phyloP scores from a whole-genome alignment of 2,113 vertebrate genomes.

The Perca flavescens region DNA sequence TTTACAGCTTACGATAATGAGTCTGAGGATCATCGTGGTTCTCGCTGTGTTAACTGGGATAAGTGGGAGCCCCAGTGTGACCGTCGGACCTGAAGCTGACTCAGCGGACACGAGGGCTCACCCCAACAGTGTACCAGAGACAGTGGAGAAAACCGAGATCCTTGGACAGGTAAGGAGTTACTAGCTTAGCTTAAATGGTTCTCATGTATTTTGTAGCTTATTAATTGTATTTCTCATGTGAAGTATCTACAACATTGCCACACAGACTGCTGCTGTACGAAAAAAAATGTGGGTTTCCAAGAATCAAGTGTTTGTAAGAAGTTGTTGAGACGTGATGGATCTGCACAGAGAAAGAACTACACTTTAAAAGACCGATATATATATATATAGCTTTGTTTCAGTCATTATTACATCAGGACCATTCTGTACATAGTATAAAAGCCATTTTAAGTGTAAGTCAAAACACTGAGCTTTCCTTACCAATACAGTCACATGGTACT shows the following conservation, averaged over 20 bases:
- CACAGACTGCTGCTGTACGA: background rate
- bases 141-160: background rate
- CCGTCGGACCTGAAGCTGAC: slow-evolving; percentile 1
- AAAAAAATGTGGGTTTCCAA: background rate
- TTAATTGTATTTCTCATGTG: background rate
- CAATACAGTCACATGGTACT: slow-evolving; percentile 19
- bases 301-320: background rate
- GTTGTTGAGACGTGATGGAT: background rate
- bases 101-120: background rate
- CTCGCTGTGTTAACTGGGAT: slow-evolving; percentile 46
- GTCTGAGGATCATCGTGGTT: slow-evolving; percentile 34
- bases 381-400: slow-evolving; percentile 44
- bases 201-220: background rate
- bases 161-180: slow-evolving; percentile 60
- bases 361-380: slow-evolving; percentile 16
- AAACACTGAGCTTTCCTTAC: slow-evolving; percentile 34
- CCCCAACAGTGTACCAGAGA: slow-evolving; percentile 38
- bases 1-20: slow-evolving; percentile 49
- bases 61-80: slow-evolving; percentile 27
- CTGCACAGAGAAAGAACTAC: background rate
- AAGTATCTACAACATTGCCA: background rate
- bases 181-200: no score
- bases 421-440: slow-evolving; percentile 77
- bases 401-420: slow-evolving; percentile 24
- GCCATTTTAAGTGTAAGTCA: slow-evolving; percentile 21